Evolutionary conservation across 2,113 vertebrate genomes (phyloP).

Genomic region (Daphoenositta chrysoptera): DNA sequence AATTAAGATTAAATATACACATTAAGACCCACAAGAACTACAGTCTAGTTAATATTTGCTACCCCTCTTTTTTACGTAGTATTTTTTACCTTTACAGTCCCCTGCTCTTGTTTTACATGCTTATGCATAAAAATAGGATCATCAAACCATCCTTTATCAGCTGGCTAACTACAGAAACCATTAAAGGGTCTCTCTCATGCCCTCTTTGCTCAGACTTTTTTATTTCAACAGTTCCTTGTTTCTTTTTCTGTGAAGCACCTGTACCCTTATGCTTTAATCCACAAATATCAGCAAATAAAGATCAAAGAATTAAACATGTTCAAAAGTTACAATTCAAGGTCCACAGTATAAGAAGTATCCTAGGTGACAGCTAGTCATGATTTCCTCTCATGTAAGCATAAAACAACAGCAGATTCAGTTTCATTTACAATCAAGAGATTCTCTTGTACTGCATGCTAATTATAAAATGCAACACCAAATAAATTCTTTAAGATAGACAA

Average conservation of each 20-base stretch:
- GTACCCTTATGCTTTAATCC: background rate
- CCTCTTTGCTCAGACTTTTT: background rate
- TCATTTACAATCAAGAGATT: background rate
- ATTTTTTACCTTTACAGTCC: background rate
- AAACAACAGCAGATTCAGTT: background rate
- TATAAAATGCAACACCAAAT: background rate
- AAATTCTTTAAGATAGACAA: background rate
- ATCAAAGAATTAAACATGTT: background rate
- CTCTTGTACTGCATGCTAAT: background rate
- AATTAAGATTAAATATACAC: background rate
- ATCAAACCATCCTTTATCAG: background rate
- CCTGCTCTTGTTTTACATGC: background rate
- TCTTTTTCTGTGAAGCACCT: background rate
- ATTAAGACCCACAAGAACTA: background rate
- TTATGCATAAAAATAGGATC: background rate
- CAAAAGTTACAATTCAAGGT: background rate
- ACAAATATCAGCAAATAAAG: background rate
- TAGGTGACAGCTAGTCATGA: background rate
- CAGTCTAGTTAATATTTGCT: background rate
- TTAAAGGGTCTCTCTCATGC: background rate
- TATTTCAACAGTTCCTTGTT: background rate
- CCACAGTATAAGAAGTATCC: background rate
- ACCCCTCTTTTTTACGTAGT: background rate
- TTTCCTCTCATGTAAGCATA: background rate
- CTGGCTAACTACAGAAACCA: background rate